Conservation (phyloP, 2,113 vertebrate species). For the Chlamydotis undulata region DNA sequence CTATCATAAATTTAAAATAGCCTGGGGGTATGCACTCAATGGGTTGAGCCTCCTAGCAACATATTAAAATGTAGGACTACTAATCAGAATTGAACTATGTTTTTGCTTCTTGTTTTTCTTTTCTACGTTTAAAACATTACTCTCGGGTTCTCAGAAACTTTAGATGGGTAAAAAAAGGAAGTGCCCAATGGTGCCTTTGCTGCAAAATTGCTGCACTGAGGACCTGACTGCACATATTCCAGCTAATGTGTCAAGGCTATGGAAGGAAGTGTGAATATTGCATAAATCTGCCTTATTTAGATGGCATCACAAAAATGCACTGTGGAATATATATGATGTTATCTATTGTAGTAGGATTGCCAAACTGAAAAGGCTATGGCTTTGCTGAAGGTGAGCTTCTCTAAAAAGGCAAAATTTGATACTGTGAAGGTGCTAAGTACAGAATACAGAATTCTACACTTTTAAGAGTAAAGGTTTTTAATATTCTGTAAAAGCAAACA, state of each 20-base stretch:
- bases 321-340: not conserved
- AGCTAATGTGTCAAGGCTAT: not conserved
- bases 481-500: not conserved
- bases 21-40: not conserved
- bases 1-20: not conserved
- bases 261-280: not conserved
- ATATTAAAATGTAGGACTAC: not conserved
- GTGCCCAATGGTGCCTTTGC: not conserved
- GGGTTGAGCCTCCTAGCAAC: not conserved
- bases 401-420: not conserved
- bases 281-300: not conserved
- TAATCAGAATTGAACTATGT: not conserved
- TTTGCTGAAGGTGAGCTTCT: not conserved
- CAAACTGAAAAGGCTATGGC: not conserved
- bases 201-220: not conserved
- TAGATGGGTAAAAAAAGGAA: not conserved
- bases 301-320: not conserved
- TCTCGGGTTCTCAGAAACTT: not conserved
- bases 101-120: not conserved
- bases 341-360: not conserved
- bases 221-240: not conserved
- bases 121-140: not conserved
- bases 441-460: not conserved
- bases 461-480: not conserved
- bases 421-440: not conserved